phyloP scores from a whole-genome alignment of 2,113 vertebrate species.

The Hemicordylus capensis region DNA sequence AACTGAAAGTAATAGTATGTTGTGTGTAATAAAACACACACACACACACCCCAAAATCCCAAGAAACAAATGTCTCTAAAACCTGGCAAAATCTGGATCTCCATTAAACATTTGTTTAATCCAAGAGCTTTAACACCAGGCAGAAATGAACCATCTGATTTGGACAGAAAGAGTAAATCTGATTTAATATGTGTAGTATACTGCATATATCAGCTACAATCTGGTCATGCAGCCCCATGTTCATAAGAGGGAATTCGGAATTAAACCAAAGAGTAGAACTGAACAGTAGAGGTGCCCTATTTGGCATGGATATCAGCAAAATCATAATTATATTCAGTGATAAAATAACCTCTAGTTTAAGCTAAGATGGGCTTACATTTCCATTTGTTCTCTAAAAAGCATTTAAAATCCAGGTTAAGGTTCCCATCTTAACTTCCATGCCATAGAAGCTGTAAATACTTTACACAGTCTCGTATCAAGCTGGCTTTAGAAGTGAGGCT shows the following conservation, averaged over 20 bases:
- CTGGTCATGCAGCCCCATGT: neutral
- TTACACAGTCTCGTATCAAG: no score
- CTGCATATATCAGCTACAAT: neutral
- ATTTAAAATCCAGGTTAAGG: no score
- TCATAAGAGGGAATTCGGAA: neutral
- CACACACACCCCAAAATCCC: neutral
- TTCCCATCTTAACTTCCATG: no score
- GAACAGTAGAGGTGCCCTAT: neutral
- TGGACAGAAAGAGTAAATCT: neutral
- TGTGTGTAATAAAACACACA: neutral
- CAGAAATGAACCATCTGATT: rapidly evolving
- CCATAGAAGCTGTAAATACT: no score
- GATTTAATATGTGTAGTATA: neutral
- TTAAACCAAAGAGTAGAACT: no score
- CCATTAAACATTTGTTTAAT: rapidly evolving
- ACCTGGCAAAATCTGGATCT: neutral
- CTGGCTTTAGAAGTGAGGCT: no score
- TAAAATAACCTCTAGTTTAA: no score
- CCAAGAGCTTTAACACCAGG: neutral
- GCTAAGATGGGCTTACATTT: no score
- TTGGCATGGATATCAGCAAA: neutral
- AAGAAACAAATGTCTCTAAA: neutral
- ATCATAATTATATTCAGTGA: no score
- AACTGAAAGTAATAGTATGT: neutral
- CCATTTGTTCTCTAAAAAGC: no score